phyloP scores from a whole-genome alignment of 1,140 invertebrate species.

The Drosophila parabipectinata region DNA sequence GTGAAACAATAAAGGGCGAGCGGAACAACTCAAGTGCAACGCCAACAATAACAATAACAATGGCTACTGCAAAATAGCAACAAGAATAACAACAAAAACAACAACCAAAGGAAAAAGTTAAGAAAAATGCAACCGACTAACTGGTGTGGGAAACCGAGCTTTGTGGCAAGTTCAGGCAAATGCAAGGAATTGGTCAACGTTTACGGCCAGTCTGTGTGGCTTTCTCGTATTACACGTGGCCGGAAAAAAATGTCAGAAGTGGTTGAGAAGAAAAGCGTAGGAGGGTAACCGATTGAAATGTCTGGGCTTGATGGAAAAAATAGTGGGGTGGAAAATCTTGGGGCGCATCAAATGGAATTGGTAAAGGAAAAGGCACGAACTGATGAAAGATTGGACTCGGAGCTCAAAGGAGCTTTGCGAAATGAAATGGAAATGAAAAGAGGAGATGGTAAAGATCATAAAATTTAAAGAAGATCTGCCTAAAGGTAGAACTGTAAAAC shows the following conservation, averaged over 20 bases:
- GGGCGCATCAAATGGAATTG: constrained; percentile 32
- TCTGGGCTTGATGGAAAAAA: neutral
- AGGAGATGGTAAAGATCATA: constrained; percentile 7
- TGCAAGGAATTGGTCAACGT: constrained; percentile 50
- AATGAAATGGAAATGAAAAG: constrained; percentile 42
- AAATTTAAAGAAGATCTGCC: neutral
- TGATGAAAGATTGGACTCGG: constrained; percentile 14
- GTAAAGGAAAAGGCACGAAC: constrained; percentile 14
- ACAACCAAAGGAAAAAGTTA: constrained; percentile 12
- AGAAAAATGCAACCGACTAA: constrained; percentile 32
- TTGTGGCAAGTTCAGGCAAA: constrained; percentile 30
- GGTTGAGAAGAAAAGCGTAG: constrained; percentile 1
- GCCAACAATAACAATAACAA: constrained; percentile 45
- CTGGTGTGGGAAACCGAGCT: constrained; percentile 38
- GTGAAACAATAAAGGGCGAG: constrained; percentile 47
- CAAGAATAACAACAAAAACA: neutral
- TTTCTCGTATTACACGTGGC: constrained; percentile 53
- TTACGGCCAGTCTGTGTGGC: constrained; percentile 27
- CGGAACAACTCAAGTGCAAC: constrained; percentile 60
- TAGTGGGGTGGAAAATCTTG: constrained; percentile 19
- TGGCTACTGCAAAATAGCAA: constrained; percentile 38
- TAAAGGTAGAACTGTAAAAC: neutral
- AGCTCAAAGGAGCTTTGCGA: constrained; percentile 40
- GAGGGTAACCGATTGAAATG: constrained; percentile 28
- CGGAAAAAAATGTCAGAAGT: constrained; percentile 9